Evolutionary conservation across 92 coral and sea anemone genomes (phyloP), one percentile per base, ranked within the genome.

Genomic region (Porites evermanni): DNA sequence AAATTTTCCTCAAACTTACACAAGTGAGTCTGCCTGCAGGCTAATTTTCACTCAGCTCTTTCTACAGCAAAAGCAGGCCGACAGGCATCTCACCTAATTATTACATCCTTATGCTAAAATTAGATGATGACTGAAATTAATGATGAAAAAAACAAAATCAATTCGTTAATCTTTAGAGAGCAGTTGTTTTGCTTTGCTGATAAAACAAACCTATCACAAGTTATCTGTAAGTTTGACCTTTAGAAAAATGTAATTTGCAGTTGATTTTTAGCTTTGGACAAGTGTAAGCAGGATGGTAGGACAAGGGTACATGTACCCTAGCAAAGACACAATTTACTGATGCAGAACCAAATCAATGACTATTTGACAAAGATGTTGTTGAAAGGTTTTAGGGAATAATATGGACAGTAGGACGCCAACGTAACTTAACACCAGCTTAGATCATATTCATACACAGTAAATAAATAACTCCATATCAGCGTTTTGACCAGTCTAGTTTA

Each of bases 151-250:
- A 20, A 70, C 53, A 70, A 69, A 19, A 12, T 47, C 17, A 66
- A 24, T 17, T 68, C 1, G 77, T 19, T 19, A 69, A 81, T 69
- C 70, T 77, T 81, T 13, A 56, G 56, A 69, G 77, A 70, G 67
- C 85, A 81, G 77, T 81, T 69, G 85, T 51, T 56, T 54, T 70
- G 8, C 58, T 12, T 60, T 50, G 2, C 77, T 70, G 85, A 81
- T 81, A 70, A 81, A 81, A 68, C 73, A 44, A 79, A 16, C 24
- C 67, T 53, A 79, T 79, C 84, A 81, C 54, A 18, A 26, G 12
- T 69, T 81, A 81, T 58, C 77, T 69, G 20, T 11, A 8, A 19
- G 78, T 74, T 52, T 13, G 77, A n/a, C 7, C n/a, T 29, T 69
- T 71, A n/a, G 1, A 70, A 19, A 67, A 81, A 70, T 81, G 77